Percentiles rank a stretch among this genome's conserved stretches.
phyloP scores from a whole-genome alignment of 1,140 invertebrate genomes.

The Drosophila pruinosa region DNA sequence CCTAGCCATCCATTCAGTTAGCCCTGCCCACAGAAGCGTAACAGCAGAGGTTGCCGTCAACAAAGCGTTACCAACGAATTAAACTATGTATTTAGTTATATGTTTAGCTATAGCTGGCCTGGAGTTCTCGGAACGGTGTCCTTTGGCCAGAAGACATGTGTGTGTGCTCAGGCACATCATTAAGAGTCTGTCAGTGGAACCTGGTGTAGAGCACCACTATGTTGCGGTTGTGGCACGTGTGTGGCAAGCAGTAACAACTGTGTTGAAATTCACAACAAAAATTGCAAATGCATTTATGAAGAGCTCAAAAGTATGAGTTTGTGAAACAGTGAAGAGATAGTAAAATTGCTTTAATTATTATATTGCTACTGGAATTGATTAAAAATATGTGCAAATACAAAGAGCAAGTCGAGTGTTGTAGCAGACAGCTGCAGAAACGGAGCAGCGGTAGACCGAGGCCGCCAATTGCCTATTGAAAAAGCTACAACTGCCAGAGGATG shows the following conservation, averaged over 20 bases:
- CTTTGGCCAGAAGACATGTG: slow-evolving; percentile 1
- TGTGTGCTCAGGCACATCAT: slow-evolving; percentile 27
- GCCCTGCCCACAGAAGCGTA: slow-evolving; percentile 38
- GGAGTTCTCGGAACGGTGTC: not conserved
- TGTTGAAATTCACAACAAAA: slow-evolving; percentile 9
- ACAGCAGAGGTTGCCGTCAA: slow-evolving; percentile 12
- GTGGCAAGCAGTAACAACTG: slow-evolving; percentile 35
- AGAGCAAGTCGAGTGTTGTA: slow-evolving; percentile 3
- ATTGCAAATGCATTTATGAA: slow-evolving; percentile 29
- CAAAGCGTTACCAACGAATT: slow-evolving; percentile 54
- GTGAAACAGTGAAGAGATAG: not conserved
- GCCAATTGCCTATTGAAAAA: slow-evolving; percentile 31
- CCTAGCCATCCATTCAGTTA: not conserved
- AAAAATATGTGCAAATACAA: slow-evolving; percentile 42
- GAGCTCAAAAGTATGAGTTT: too few relatives aligned
- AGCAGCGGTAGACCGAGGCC: not conserved
- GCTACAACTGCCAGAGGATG: slow-evolving; percentile 17
- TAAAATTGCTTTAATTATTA: slow-evolving; percentile 12
- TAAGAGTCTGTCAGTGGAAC: slow-evolving; percentile 17
- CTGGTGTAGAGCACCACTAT: slow-evolving; percentile 1
- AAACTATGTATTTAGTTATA: slow-evolving; percentile 52
- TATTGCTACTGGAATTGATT: not conserved
- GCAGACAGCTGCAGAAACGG: slow-evolving; percentile 31
- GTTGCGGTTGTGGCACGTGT: slow-evolving; percentile 56
- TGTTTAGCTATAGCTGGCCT: slow-evolving; percentile 6